Conservation (phyloP, 2,888 invertebrate genomes). For the Leptopilina syphax region DNA sequence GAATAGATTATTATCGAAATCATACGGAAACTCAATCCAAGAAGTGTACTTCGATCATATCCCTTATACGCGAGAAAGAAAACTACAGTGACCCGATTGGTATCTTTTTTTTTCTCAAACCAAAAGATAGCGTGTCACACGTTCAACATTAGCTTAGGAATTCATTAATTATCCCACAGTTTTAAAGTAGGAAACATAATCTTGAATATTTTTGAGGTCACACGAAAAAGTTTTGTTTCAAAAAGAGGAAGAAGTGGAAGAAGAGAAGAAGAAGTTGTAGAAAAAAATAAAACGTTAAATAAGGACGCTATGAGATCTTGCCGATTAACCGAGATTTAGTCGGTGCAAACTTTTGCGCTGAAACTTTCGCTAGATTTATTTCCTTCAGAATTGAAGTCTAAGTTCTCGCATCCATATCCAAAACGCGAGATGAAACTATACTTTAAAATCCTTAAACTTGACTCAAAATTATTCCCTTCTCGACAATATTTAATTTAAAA, state of each 20-base stretch:
- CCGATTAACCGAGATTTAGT: slow-evolving; percentile 32
- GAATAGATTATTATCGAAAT: slow-evolving; percentile 12
- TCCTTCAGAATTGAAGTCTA: slow-evolving; percentile 24
- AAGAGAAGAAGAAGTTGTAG: no score
- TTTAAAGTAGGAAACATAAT: slow-evolving; percentile 1
- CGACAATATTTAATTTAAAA: slow-evolving; percentile 20
- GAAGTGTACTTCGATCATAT: slow-evolving; percentile 15
- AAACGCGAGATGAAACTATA: slow-evolving; percentile 4
- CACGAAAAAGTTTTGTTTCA: not conserved
- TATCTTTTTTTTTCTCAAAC: not conserved
- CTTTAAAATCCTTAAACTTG: slow-evolving; percentile 22
- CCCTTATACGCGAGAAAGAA: not conserved
- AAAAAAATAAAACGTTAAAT: slow-evolving; percentile 17
- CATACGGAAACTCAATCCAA: slow-evolving; percentile 17
- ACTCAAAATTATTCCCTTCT: slow-evolving; percentile 17
- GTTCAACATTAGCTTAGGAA: not conserved
- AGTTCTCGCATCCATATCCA: not conserved
- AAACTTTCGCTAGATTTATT: slow-evolving; percentile 32
- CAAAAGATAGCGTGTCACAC: slow-evolving; percentile 18
- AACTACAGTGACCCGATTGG: slow-evolving; percentile 9
- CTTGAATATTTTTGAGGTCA: slow-evolving; percentile 21
- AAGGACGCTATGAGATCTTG: not conserved
- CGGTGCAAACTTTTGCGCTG: slow-evolving; percentile 16
- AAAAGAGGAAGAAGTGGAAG: not conserved
- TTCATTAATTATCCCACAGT: slow-evolving; percentile 22